Evolutionary conservation across 2,888 invertebrate species (phyloP), one percentile per base, ranked within the genome.

Genomic region (Stenchaetothrips biformis): DNA sequence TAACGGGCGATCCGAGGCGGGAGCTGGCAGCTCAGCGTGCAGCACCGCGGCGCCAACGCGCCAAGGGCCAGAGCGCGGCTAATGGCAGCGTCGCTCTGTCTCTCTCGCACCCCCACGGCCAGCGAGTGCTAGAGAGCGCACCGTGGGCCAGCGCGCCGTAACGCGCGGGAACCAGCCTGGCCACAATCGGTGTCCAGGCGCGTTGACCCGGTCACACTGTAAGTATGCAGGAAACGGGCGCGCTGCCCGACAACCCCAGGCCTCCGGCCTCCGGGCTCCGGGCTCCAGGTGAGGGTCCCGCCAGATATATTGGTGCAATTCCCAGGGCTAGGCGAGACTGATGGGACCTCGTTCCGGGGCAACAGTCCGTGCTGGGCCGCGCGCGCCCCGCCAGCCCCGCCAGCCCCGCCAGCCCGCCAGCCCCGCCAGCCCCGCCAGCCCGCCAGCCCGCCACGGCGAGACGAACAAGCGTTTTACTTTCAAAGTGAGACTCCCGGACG

Each of bases 271-370:
- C 53, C 53, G n/a, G 13, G 53, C 2, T 16, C 53, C 53, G 6
- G 53, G 53, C 3, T 53, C 53, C 53, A 9, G 53, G 53, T 16
- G 59, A 13, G 59, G 13, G 11, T 13, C 59, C 59, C 59, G 4
- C 59, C 59, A 59, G 59, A 59, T 59, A 59, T 59, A 59, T 59
- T 13, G 59, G 59, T 59, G 59, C 59, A 16, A 59, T 59, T 59
- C 18, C 18, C 59, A 13, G 18, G 59, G 53, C 53, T 16, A 16
- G 59, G 59, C 6, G 59, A 59, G 59, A 59, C 59, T 59, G 59
- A 59, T 59, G 59, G 59, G 0, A 18, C 59, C 6, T 18, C 59
- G 59, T 59, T 59, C 59, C 59, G 59, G 59, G 6, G 59, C 18
- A 59, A 59, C 59, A n/a, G 59, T 2, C 18, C 59, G 59, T 13